Base-by-base conservation (phyloP, 2,888 invertebrate species). In the Disparrhopalites patrizii region DNA sequence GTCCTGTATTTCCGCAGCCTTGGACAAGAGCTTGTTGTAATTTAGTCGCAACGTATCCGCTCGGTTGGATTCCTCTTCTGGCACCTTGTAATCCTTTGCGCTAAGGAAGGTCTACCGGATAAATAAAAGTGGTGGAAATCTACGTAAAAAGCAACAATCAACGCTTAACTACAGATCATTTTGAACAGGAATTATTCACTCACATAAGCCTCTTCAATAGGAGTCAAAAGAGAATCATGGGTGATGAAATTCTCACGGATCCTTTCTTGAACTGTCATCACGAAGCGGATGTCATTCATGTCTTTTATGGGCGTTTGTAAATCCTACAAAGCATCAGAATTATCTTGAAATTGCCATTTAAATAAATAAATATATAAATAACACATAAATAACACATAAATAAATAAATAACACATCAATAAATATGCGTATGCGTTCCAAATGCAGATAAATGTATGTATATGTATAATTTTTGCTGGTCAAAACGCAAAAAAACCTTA, bases 161-260 rank as follows among this genome's bases (percentile, higher is more conserved):
- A n/a, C n/a, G n/a, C n/a, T n/a, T n/a, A n/a, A n/a, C n/a, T n/a
- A n/a, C n/a, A n/a, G n/a, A n/a, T n/a, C n/a, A n/a, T n/a, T n/a
- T n/a, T n/a, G n/a, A n/a, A n/a, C n/a, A n/a, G n/a, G n/a, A n/a
- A n/a, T n/a, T n/a, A n/a, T n/a, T 20, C 33, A 31, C 30, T 64
- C 50, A 64, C 64, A 77, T 91, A 93, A 0, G 89, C 87, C 77
- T 91, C 90, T 80, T 90, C 90, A 76, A 93, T 90, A 3, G 87
- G 80, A 72, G 84, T 85, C 38, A 91, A 78, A 71, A 86, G 85
- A 83, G 87, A 85, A 72, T 93, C 92, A 85, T 91, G 87, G 79
- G 86, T 84, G 75, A 91, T 90, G 76, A 88, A 89, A 76, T 88
- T 86, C 65, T 90, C 86, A 55, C 91, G 82, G 69, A 93, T 87